Evolutionary conservation across 2,113 vertebrate genomes (phyloP).

Genomic region (Anthoscopus minutus): DNA sequence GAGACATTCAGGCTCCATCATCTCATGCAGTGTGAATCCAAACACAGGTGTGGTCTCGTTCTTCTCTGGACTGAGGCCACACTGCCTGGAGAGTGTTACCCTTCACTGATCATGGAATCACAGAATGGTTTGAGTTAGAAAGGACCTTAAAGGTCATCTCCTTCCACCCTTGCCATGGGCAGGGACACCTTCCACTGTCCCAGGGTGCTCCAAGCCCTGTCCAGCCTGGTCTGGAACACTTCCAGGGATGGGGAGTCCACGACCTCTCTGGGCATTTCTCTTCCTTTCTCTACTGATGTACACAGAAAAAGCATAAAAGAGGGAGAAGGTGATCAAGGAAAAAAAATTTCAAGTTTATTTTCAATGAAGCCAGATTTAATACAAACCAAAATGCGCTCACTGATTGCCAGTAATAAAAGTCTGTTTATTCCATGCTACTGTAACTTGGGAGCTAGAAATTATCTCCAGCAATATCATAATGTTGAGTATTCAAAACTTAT

Average conservation of each 20-base stretch:
- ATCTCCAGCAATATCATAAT: not conserved
- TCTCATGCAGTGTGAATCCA: accelerated
- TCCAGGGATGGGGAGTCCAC: not conserved
- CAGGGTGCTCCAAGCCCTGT: accelerated
- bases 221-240: not conserved
- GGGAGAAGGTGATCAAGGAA: not conserved
- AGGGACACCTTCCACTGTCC: not conserved
- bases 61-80: not conserved
- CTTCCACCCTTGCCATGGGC: not conserved
- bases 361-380: not conserved
- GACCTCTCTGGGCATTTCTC: not conserved
- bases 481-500: conserved; percentile 21
- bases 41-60: not conserved
- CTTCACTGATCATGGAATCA: not conserved
- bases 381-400: not conserved
- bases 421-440: not conserved
- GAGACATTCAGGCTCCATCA: not conserved
- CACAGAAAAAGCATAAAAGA: not conserved
- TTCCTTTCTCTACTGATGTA: not conserved
- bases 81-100: not conserved
- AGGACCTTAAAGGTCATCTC: not conserved
- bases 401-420: conserved; percentile 29
- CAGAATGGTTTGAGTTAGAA: not conserved
- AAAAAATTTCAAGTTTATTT: not conserved
- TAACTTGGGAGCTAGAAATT: not conserved